Evolutionary conservation across 2,888 invertebrate species (phyloP).

Genomic region (Stenolophus ochropezus): DNA sequence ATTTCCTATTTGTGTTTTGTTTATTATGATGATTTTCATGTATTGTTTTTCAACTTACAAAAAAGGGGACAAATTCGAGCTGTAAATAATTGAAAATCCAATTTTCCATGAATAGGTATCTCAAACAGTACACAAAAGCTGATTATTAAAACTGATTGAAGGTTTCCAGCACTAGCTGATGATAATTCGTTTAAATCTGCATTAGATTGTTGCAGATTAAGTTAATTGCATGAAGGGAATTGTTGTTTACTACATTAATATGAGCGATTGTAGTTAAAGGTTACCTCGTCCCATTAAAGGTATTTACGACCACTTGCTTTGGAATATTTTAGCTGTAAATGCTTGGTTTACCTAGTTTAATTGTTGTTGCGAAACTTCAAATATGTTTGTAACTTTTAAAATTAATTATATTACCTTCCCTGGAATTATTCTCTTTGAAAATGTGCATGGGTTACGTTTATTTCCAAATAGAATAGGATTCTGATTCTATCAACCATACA

Average conservation of each 20-base stretch:
- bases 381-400: slow-evolving; percentile 22
- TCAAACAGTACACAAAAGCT: background rate
- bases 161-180: background rate
- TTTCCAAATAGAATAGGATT: too few species aligned
- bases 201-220: slow-evolving; percentile 19
- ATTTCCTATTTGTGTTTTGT: too few species aligned
- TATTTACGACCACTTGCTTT: slow-evolving; percentile 30
- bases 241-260: slow-evolving; percentile 44
- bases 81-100: too few species aligned
- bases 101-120: too few species aligned
- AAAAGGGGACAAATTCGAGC: too few species aligned
- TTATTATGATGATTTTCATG: too few species aligned
- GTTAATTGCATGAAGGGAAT: slow-evolving; percentile 47
- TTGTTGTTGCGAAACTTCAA: slow-evolving; percentile 12
- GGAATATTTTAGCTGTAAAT: slow-evolving; percentile 22
- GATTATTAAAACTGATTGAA: background rate
- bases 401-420: slow-evolving; percentile 11
- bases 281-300: slow-evolving; percentile 7
- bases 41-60: too few species aligned
- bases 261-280: slow-evolving; percentile 36
- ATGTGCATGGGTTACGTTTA: too few species aligned
- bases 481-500: too few species aligned
- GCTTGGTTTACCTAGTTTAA: background rate
- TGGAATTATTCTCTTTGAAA: background rate
- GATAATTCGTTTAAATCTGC: background rate